These are phyloP conservation scores for Tiphia femorata DNA, from an alignment of 2,888 invertebrate genomes.

Conservation along the genomic window DNA sequence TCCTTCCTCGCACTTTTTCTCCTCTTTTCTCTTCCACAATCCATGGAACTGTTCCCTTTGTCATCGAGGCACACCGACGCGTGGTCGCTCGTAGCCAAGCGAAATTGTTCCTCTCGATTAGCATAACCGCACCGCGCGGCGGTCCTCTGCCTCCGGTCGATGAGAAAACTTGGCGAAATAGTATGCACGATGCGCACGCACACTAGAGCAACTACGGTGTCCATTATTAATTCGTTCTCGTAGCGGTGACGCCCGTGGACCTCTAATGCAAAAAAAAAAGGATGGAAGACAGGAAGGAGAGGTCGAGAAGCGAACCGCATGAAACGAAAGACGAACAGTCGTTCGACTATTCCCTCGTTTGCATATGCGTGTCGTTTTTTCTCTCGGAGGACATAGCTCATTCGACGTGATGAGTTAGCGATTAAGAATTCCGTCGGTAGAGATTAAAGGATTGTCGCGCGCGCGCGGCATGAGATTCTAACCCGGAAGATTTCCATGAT, in stretches of 20 bases:
- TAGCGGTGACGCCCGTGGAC: constrained; percentile 6
- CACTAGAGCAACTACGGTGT: constrained; percentile 2
- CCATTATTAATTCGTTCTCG: constrained; percentile 21
- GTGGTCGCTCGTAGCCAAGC: neutral
- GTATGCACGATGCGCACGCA: neutral
- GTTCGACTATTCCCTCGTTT: too few relatives aligned
- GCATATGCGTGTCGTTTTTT: too few relatives aligned
- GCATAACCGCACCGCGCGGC: constrained; percentile 13
- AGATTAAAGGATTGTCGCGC: neutral
- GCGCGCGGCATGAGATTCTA: neutral
- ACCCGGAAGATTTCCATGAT: neutral
- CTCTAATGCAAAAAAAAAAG: constrained; percentile 4
- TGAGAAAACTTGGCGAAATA: too few relatives aligned
- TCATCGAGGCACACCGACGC: neutral
- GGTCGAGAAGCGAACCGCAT: neutral
- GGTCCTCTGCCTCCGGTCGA: too few relatives aligned
- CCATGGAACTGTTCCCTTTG: neutral
- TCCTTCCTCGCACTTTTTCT: too few relatives aligned
- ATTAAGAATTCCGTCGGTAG: neutral
- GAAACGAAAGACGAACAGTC: too few relatives aligned
- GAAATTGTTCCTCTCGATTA: constrained; percentile 10
- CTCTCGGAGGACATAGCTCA: too few relatives aligned
- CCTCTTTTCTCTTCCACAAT: neutral
- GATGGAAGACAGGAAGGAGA: constrained; percentile 2
- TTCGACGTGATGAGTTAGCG: neutral